A percentile compares a stretch with the other conserved stretches of the same genome.
These are phyloP conservation scores for Danio albolineatus DNA, from an alignment of 2,797 vertebrate species.

Conservation along the genomic window DNA sequence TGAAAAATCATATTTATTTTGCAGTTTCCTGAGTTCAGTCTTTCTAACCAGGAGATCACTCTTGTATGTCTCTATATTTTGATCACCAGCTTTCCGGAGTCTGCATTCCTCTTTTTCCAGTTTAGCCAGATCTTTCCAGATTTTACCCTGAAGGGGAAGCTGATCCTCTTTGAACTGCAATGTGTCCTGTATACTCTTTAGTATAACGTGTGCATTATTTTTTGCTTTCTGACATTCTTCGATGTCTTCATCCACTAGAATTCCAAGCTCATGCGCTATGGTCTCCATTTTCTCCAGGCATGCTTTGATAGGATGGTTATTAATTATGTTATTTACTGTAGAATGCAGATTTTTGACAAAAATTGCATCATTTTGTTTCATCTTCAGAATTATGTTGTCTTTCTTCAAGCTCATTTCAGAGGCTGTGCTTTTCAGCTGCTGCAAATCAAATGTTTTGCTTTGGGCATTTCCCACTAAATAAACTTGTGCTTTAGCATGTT, in stretches of 20 bases:
- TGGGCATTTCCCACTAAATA: conserved; percentile 68
- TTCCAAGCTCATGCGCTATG: conserved; percentile 70
- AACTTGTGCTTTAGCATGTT: conserved; percentile 57
- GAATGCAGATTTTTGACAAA: conserved; percentile 63
- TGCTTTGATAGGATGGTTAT: conserved; percentile 51
- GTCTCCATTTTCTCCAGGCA: conserved; percentile 72
- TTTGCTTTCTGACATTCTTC: conserved; percentile 74
- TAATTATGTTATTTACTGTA: conserved; percentile 46
- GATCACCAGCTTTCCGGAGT: conserved; percentile 62
- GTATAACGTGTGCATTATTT: conserved; percentile 70
- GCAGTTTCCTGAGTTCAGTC: conserved; percentile 65
- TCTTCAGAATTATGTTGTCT: conserved; percentile 65
- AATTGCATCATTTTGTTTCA: conserved; percentile 64
- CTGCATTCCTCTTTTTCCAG: conserved; percentile 80
- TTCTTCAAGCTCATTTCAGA: conserved; percentile 59
- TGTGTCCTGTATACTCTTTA: conserved; percentile 65
- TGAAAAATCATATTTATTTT: conserved; percentile 66
- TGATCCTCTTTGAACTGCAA: conserved; percentile 69
- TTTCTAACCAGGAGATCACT: conserved; percentile 62
- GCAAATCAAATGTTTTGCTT: neutral
- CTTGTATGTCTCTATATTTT: conserved; percentile 69
- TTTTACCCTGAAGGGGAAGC: conserved; percentile 77
- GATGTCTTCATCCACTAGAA: conserved; percentile 78
- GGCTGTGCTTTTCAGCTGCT: conserved; percentile 45
- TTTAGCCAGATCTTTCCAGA: conserved; percentile 73